Evolutionary conservation across 2,888 invertebrate species (phyloP).

Genomic region (Oxystoma pomonae): DNA sequence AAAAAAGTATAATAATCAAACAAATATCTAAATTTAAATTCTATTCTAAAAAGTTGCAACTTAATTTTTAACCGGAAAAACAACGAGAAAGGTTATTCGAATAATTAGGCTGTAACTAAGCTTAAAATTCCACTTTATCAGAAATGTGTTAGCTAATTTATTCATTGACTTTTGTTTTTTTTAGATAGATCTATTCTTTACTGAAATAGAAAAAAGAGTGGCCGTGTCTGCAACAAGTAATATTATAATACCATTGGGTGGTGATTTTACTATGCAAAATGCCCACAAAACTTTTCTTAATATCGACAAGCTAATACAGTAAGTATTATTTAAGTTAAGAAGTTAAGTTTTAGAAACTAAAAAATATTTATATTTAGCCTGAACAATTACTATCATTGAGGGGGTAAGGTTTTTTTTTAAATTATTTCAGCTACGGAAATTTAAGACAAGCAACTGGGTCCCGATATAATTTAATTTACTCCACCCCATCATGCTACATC

Average conservation of each 20-base stretch:
- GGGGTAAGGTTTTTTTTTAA: background rate
- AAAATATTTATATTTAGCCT: too few relatives aligned
- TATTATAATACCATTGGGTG: slow-evolving; percentile 61
- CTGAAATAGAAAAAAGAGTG: slow-evolving; percentile 39
- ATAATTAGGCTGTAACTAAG: too few relatives aligned
- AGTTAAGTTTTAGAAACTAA: too few relatives aligned
- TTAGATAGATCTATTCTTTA: slow-evolving; percentile 38
- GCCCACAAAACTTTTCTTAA: slow-evolving; percentile 57
- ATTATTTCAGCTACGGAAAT: slow-evolving; percentile 27
- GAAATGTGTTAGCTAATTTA: too few relatives aligned
- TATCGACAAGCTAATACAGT: slow-evolving; percentile 52
- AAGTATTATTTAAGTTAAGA: slow-evolving; percentile 17
- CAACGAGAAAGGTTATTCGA: too few relatives aligned
- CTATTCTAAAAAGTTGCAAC: too few relatives aligned
- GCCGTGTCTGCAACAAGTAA: slow-evolving; percentile 52
- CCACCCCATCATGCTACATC: slow-evolving; percentile 77
- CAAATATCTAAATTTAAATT: too few relatives aligned
- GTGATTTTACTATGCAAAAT: slow-evolving; percentile 59
- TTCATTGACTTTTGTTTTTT: slow-evolving; percentile 1
- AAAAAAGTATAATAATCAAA: too few relatives aligned
- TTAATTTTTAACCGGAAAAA: too few relatives aligned
- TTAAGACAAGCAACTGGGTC: slow-evolving; percentile 30
- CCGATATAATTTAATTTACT: slow-evolving; percentile 70
- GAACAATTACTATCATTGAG: background rate
- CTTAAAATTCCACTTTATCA: too few relatives aligned